Conservation (phyloP, 2,888 invertebrate genomes). For the Myopa testacea region DNA sequence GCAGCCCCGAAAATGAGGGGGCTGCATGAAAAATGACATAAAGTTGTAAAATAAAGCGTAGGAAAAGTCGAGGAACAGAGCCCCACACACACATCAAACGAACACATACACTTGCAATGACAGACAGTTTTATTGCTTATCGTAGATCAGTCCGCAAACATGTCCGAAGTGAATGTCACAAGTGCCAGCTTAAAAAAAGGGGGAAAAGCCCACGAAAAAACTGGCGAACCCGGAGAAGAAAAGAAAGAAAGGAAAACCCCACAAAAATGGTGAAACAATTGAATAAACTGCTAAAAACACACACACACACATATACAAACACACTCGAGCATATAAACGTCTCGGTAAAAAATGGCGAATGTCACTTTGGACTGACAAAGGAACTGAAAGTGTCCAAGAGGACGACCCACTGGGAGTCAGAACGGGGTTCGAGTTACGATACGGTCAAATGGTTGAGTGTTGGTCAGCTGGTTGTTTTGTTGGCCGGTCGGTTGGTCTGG, state of each 20-base stretch:
- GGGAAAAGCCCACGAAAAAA: not conserved
- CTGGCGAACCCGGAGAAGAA: not conserved
- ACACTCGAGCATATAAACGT: not conserved
- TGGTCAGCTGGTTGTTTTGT: not conserved
- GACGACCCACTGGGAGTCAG: not conserved
- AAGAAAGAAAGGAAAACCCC: not conserved
- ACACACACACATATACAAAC: not conserved
- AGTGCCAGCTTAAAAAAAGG: conserved; percentile 8
- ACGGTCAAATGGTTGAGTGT: not conserved
- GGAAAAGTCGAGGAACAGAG: conserved; percentile 4
- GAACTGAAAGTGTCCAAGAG: conserved; percentile 14
- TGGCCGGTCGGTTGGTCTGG: not conserved
- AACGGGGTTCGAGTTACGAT: no score
- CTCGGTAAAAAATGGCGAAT: conserved; percentile 7
- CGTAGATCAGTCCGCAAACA: conserved; percentile 50
- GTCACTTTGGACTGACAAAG: conserved; percentile 28
- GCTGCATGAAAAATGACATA: conserved; percentile 39
- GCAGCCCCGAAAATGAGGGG: not conserved
- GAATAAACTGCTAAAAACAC: conserved; percentile 29
- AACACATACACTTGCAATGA: conserved; percentile 14
- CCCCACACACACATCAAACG: not conserved
- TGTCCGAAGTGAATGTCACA: conserved; percentile 36
- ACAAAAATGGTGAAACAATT: conserved; percentile 32
- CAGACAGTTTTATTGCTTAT: conserved; percentile 52
- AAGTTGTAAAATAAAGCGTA: conserved; percentile 39